These are phyloP conservation scores for Asteroscopus sphinx DNA, from an alignment of 2,888 invertebrate genomes.

Conservation along the genomic window DNA sequence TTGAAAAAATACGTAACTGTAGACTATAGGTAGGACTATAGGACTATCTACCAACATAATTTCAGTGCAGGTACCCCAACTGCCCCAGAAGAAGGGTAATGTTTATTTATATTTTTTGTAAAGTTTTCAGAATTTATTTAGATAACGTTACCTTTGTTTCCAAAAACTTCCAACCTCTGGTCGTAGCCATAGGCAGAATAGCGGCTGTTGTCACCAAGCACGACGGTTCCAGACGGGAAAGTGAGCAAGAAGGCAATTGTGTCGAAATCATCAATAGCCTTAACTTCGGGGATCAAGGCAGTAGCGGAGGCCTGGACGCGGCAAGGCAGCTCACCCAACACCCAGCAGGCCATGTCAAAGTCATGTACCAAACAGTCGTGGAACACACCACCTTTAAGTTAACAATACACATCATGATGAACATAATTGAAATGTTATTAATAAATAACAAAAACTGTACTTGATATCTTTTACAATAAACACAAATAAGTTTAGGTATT, in stretches of 20 bases:
- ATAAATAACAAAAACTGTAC: too few species aligned
- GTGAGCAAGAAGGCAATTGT: constrained; percentile 90
- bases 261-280: constrained; percentile 91
- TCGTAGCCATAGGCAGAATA: constrained; percentile 92
- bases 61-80: too few species aligned
- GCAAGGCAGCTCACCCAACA: constrained; percentile 90
- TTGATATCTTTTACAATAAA: too few species aligned
- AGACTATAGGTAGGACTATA: too few species aligned
- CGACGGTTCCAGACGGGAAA: constrained; percentile 91
- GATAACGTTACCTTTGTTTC: constrained; percentile 84
- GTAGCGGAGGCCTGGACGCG: constrained; percentile 88
- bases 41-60: too few species aligned
- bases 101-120: too few species aligned
- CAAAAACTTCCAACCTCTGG: constrained; percentile 92
- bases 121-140: too few species aligned
- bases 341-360: constrained; percentile 91
- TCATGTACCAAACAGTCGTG: constrained; percentile 93
- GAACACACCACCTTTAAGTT: constrained; percentile 90
- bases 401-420: background rate
- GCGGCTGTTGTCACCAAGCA: constrained; percentile 91
- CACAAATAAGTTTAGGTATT: too few species aligned
- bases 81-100: too few species aligned
- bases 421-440: background rate
- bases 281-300: constrained; percentile 90
- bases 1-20: constrained; percentile 26